These are phyloP conservation scores for Hirtodrosophila alboralis DNA, from an alignment of 2,888 invertebrate species.

Conservation along the genomic window DNA sequence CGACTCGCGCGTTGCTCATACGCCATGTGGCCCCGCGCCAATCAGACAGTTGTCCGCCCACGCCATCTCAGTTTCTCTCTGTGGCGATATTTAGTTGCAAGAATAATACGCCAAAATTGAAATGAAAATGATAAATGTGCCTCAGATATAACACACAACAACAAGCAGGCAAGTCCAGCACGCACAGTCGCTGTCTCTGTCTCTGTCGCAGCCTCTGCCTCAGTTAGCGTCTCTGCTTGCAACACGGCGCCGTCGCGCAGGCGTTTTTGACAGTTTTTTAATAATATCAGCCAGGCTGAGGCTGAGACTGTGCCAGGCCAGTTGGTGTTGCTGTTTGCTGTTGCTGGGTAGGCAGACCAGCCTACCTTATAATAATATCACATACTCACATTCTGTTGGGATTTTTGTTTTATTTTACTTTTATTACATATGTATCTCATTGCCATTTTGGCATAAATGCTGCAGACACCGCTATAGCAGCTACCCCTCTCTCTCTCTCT, in stretches of 20 bases:
- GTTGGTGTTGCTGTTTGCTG: slow-evolving; percentile 23
- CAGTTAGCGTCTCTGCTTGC: slow-evolving; percentile 30
- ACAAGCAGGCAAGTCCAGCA: slow-evolving; percentile 47
- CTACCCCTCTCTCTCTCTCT: slow-evolving; percentile 35
- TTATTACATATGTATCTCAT: slow-evolving; percentile 63
- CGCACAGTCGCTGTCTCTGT: slow-evolving; percentile 58
- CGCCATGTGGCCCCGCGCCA: slow-evolving; percentile 76
- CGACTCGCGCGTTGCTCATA: slow-evolving; percentile 69
- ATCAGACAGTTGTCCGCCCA: slow-evolving; percentile 81
- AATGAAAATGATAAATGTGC: slow-evolving; percentile 78
- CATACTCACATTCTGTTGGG: slow-evolving; percentile 36
- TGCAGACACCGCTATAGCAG: slow-evolving; percentile 68
- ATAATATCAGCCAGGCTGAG: slow-evolving; percentile 73
- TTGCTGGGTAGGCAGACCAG: slow-evolving; percentile 54
- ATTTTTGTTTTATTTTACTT: slow-evolving; percentile 38
- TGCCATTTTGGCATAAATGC: slow-evolving; percentile 76
- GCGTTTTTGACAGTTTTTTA: slow-evolving; percentile 79
- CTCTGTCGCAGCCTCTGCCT: slow-evolving; percentile 29
- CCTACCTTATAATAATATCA: slow-evolving; percentile 63
- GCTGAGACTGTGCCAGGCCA: slow-evolving; percentile 31
- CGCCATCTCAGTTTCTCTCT: slow-evolving; percentile 39
- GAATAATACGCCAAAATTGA: slow-evolving; percentile 77
- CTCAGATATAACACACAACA: slow-evolving; percentile 60
- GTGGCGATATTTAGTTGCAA: slow-evolving; percentile 66
- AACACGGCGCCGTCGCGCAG: slow-evolving; percentile 67